phyloP scores from a whole-genome alignment of 2,888 invertebrate species.

The Tricholauxania praeusta region DNA sequence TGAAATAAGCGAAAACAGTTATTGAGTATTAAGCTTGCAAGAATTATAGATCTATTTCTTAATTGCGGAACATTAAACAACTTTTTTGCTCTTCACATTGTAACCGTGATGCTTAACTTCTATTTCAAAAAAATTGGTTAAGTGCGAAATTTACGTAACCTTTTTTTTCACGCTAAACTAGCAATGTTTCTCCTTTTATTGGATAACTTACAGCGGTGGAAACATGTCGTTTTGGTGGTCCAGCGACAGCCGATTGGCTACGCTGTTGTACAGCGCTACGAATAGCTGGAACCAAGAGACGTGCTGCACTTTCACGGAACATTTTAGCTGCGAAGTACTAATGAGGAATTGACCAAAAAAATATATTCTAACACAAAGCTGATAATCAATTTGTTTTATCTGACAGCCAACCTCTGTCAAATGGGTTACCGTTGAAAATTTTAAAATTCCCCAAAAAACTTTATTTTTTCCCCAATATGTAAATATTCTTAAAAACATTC shows the following conservation, averaged over 20 bases:
- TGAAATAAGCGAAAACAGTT: conserved; percentile 47
- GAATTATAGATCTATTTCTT: background rate
- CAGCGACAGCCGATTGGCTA: conserved; percentile 62
- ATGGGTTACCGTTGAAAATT: no score
- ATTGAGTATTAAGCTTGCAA: background rate
- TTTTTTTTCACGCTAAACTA: background rate
- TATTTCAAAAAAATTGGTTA: background rate
- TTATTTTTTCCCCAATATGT: no score
- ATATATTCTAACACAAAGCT: no score
- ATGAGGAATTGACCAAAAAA: no score
- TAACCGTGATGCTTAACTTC: no score
- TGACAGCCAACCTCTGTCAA: no score
- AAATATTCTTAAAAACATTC: no score
- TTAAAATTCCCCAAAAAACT: no score
- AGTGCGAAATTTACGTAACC: conserved; percentile 47
- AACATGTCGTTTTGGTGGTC: conserved; percentile 63
- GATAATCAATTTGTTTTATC: no score
- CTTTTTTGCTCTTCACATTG: no score
- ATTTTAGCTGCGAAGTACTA: conserved; percentile 47
- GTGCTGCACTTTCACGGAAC: conserved; percentile 61
- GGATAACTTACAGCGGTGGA: conserved; percentile 62
- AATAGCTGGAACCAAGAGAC: conserved; percentile 61
- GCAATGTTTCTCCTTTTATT: background rate
- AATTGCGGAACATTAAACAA: background rate
- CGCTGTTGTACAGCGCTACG: conserved; percentile 62